These are phyloP conservation scores for Morinoia aosen DNA, from an alignment of 2,888 invertebrate species.

Conservation along the genomic window DNA sequence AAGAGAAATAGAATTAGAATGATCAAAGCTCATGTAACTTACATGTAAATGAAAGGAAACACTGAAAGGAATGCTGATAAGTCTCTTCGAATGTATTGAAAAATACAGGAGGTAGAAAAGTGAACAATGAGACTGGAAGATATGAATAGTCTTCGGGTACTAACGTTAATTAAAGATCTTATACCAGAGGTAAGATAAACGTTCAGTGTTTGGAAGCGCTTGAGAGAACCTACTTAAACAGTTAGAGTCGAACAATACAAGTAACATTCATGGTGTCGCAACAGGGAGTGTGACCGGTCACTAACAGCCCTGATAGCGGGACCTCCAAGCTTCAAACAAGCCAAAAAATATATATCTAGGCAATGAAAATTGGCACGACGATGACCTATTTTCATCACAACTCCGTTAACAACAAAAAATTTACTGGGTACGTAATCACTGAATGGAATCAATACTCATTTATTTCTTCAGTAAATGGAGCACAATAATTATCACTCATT, in stretches of 20 bases:
- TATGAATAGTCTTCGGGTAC: not conserved
- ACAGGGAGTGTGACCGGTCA: not conserved
- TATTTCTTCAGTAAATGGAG: not conserved
- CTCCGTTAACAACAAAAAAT: not conserved
- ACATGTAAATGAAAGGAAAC: not conserved
- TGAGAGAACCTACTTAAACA: not conserved
- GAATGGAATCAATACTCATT: not conserved
- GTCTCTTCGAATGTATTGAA: not conserved
- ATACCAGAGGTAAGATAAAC: conserved; percentile 4
- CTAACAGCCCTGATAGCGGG: not conserved
- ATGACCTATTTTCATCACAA: not conserved
- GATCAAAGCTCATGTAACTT: not conserved
- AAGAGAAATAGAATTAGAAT: not conserved
- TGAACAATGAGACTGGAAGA: not conserved
- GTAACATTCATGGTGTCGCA: not conserved
- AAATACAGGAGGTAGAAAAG: not conserved
- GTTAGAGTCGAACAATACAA: not conserved
- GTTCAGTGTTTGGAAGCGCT: conserved; percentile 36
- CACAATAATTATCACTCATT: not conserved
- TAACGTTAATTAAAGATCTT: not conserved
- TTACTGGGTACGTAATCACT: not conserved
- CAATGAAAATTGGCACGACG: not conserved
- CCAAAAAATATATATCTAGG: not conserved
- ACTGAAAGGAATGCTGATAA: not conserved
- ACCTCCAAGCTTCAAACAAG: not conserved